These are phyloP conservation scores for Leptinotarsa peninsularis DNA, from an alignment of 2,888 invertebrate genomes.

Conservation along the genomic window DNA sequence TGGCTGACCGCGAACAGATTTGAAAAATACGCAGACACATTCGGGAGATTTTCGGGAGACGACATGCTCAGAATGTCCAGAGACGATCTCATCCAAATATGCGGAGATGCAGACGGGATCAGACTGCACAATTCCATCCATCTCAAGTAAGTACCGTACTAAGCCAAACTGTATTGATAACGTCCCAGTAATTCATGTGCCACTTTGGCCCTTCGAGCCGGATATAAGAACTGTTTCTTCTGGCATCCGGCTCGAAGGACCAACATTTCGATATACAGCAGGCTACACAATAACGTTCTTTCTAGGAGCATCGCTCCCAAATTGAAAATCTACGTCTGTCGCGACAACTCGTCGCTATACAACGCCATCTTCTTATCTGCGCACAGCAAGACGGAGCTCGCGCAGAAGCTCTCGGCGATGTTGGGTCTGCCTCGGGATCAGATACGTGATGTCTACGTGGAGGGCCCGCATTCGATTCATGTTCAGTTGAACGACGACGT, in stretches of 20 bases:
- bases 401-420: constrained; percentile 74
- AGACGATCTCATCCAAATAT: constrained; percentile 94
- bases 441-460: constrained; percentile 75
- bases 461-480: constrained; percentile 87
- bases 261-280: background rate
- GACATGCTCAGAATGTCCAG: constrained; percentile 90
- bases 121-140: constrained; percentile 91
- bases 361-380: constrained; percentile 85
- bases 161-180: background rate
- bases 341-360: constrained; percentile 76
- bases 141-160: constrained; percentile 75
- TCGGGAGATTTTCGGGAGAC: constrained; percentile 87
- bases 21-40: constrained; percentile 79
- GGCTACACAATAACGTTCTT: constrained; percentile 7
- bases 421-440: constrained; percentile 67
- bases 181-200: background rate
- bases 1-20: constrained; percentile 88
- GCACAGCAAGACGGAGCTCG: constrained; percentile 75
- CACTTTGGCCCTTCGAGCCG: too few relatives aligned
- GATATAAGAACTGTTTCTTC: too few relatives aligned
- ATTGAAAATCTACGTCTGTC: constrained; percentile 85
- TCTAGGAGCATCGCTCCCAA: constrained; percentile 78
- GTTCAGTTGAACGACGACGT: constrained; percentile 88
- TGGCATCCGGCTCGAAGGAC: background rate
- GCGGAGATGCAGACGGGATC: constrained; percentile 94